Evolutionary conservation across 1,140 invertebrate genomes (phyloP).

Genomic region (Oedothorax gibbosus): DNA sequence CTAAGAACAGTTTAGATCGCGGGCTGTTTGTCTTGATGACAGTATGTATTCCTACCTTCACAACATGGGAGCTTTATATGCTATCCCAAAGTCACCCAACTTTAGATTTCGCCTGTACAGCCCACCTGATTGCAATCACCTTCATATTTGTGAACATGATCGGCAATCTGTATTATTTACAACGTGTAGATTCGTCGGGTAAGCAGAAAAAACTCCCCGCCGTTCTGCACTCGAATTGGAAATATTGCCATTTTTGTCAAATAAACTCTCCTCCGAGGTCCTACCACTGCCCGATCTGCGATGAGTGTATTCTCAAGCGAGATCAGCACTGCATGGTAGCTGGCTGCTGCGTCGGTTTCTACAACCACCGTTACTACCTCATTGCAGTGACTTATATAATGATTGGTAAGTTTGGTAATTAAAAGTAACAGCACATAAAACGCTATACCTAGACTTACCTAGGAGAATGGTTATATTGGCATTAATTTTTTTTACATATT

Average conservation of each 20-base stretch:
- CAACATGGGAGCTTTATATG: conserved; percentile 48
- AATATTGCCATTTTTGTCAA: conserved; percentile 63
- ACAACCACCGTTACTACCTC: conserved; percentile 63
- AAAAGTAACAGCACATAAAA: too few species aligned
- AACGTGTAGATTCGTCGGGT: conserved; percentile 78
- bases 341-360: conserved; percentile 63
- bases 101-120: neutral
- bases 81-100: conserved; percentile 25
- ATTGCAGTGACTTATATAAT: conserved; percentile 61
- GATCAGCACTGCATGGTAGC: conserved; percentile 64
- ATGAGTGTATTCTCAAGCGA: conserved; percentile 63
- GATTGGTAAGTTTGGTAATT: conserved; percentile 50
- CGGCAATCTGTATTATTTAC: conserved; percentile 79
- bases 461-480: too few species aligned
- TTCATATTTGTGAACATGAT: conserved; percentile 82
- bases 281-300: conserved; percentile 63
- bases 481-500: too few species aligned
- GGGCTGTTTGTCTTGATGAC: conserved; percentile 61
- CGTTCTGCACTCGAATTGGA: conserved; percentile 60
- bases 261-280: conserved; percentile 63
- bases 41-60: conserved; percentile 28
- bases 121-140: conserved; percentile 71
- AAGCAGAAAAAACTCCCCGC: conserved; percentile 68
- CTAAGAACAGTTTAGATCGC: conserved; percentile 48
- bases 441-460: too few species aligned